Conservation (phyloP, 2,113 vertebrate species). For the Anthoscopus minutus region DNA sequence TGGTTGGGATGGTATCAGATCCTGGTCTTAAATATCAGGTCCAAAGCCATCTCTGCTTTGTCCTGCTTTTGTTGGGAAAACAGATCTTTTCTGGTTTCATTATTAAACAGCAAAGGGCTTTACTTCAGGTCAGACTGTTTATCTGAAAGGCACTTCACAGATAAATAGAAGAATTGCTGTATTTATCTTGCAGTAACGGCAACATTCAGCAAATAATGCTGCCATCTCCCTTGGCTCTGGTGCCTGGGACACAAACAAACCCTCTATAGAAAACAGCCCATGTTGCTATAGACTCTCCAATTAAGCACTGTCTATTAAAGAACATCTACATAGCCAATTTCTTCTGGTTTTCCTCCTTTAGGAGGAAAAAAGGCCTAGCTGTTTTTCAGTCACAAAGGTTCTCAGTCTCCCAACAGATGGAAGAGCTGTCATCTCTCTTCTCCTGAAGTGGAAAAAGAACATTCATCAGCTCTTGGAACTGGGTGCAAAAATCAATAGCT, state of each 20-base stretch:
- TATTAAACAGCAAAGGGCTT: not conserved
- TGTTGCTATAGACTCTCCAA: not conserved
- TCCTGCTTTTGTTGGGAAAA: slow-evolving; percentile 18
- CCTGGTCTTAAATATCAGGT: not conserved
- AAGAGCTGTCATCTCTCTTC: not conserved
- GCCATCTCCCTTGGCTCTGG: not conserved
- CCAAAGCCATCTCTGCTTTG: not conserved
- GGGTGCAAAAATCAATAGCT: not conserved
- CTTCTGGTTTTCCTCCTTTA: not conserved
- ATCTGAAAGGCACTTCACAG: slow-evolving; percentile 41
- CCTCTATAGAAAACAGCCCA: not conserved
- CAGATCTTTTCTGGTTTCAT: not conserved
- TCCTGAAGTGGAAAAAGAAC: not conserved
- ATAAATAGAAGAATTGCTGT: slow-evolving; percentile 47
- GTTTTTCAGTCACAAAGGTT: not conserved
- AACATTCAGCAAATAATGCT: slow-evolving; percentile 29
- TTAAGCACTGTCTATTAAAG: slow-evolving; percentile 5
- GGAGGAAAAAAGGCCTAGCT: not conserved
- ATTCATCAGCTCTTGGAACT: not conserved
- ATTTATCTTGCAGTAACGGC: slow-evolving; percentile 53
- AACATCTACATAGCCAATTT: not conserved
- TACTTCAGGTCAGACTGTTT: slow-evolving; percentile 30
- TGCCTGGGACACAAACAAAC: not conserved
- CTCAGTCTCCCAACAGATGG: not conserved
- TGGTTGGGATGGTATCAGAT: not conserved